A percentile compares a stretch with the other conserved stretches of the same genome.
phyloP scores from a whole-genome alignment of 2,797 vertebrate genomes.

The Phylloscopus collybita region DNA sequence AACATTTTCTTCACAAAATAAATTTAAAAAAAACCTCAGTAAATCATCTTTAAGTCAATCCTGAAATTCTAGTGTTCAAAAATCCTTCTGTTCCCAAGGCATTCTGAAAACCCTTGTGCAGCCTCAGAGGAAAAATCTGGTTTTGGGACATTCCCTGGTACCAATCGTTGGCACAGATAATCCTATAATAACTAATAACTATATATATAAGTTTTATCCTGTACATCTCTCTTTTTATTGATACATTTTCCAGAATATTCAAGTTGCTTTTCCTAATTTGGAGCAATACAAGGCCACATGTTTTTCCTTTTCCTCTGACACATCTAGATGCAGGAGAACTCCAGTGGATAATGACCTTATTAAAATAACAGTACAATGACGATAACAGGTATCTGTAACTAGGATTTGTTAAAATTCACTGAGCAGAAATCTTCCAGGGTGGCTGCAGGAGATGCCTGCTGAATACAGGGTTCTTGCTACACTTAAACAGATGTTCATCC shows the following conservation, averaged over 20 bases:
- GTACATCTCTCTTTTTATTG: not conserved
- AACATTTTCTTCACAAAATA: not conserved
- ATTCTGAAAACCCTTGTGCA: not conserved
- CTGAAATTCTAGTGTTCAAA: not conserved
- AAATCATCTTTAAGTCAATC: not conserved
- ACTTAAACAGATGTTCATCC: conserved; percentile 22
- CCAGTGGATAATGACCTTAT: not conserved
- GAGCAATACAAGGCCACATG: not conserved
- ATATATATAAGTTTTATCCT: not conserved
- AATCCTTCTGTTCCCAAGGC: not conserved
- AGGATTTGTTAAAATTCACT: not conserved
- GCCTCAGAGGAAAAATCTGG: not conserved
- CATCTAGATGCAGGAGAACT: not conserved
- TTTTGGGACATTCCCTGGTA: not conserved
- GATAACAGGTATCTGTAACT: not conserved
- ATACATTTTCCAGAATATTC: not conserved
- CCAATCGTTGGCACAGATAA: not conserved
- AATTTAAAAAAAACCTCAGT: not conserved
- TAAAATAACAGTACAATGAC: not conserved
- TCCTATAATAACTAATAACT: not conserved
- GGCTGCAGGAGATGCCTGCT: not conserved
- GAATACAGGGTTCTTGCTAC: conserved; percentile 15
- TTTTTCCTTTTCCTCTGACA: not conserved
- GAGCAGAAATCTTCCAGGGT: conserved; percentile 15
- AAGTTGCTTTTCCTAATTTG: not conserved